These are phyloP conservation scores for Drosophila barbarae DNA, from an alignment of 2,888 invertebrate genomes.

Conservation along the genomic window DNA sequence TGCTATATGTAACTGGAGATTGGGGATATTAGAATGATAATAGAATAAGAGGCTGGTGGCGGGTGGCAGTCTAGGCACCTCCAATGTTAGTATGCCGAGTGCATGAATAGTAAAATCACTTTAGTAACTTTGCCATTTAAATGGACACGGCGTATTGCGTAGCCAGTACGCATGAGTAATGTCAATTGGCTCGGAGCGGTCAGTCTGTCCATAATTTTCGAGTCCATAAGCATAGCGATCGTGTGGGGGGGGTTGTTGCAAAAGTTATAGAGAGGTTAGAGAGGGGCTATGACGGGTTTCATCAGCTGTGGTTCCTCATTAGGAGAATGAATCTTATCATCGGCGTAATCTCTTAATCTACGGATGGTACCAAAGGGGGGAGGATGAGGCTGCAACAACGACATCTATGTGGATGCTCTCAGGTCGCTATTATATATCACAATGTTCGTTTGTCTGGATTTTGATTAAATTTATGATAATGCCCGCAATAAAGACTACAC, in stretches of 20 bases:
- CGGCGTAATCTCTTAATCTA: conserved; percentile 49
- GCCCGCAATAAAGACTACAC: conserved; percentile 46
- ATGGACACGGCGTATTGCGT: conserved; percentile 58
- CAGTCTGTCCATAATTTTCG: conserved; percentile 25
- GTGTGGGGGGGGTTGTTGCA: conserved; percentile 16
- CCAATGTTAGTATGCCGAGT: conserved; percentile 35
- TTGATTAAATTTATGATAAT: conserved; percentile 73
- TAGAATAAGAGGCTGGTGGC: not conserved
- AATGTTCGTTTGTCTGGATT: conserved; percentile 41
- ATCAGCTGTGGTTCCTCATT: conserved; percentile 33
- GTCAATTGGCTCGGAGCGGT: conserved; percentile 44
- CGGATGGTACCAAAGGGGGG: not conserved
- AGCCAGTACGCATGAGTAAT: conserved; percentile 66
- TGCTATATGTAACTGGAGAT: conserved; percentile 43
- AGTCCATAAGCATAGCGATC: conserved; percentile 34
- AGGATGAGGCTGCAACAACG: not conserved
- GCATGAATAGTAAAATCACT: conserved; percentile 43
- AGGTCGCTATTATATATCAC: conserved; percentile 26
- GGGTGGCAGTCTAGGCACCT: not conserved
- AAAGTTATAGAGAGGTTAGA: conserved; percentile 11
- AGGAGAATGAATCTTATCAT: conserved; percentile 25
- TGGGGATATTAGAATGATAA: conserved; percentile 30
- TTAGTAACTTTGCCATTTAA: conserved; percentile 43
- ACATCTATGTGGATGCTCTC: conserved; percentile 21
- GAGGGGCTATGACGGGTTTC: not conserved